Conservation (phyloP, 2,797 vertebrate species). For the Orientallactaga sibirica region DNA sequence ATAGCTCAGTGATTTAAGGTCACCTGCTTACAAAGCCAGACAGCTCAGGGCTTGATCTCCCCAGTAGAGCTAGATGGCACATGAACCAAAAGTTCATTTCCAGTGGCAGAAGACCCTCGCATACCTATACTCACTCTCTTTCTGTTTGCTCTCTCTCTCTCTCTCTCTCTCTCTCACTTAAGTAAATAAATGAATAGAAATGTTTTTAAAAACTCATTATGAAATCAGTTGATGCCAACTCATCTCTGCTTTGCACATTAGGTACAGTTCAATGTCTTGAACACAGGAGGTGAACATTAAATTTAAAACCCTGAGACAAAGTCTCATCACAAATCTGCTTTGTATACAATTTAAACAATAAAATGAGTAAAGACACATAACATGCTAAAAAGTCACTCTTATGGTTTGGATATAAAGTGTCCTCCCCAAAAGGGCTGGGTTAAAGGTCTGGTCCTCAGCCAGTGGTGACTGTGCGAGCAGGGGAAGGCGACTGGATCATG, state of each 20-base stretch:
- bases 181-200: too few relatives aligned
- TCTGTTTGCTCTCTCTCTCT: too few relatives aligned
- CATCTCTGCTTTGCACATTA: background rate
- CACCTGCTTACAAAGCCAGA: background rate
- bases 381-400: conserved; percentile 27
- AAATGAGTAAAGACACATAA: conserved; percentile 84
- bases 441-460: background rate
- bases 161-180: too few relatives aligned
- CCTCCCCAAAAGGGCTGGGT: background rate
- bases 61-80: too few relatives aligned
- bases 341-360: conserved; percentile 66
- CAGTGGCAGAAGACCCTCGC: too few relatives aligned
- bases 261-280: background rate
- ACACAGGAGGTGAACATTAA: conserved; percentile 7
- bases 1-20: too few relatives aligned
- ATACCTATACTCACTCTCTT: too few relatives aligned
- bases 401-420: background rate
- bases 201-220: background rate
- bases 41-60: too few relatives aligned
- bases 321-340: conserved; percentile 13
- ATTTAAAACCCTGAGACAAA: background rate
- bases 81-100: too few relatives aligned
- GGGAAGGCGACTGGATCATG: background rate
- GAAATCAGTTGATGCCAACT: background rate
- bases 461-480: background rate